phyloP scores from a whole-genome alignment of 2,888 invertebrate species.

The Drosophila fulvimacula region DNA sequence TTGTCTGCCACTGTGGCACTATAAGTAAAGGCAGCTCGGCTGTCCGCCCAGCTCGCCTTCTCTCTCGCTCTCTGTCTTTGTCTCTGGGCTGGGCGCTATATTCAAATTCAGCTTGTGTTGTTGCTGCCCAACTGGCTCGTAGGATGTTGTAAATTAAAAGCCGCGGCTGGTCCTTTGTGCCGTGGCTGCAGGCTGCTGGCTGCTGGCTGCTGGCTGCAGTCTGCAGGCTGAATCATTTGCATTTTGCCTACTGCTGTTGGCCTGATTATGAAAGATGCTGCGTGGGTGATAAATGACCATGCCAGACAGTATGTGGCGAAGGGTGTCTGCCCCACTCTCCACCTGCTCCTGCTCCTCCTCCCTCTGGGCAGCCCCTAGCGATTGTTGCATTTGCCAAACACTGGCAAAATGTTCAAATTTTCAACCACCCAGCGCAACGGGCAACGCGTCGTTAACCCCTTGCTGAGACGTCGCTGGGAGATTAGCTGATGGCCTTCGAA shows the following conservation, averaged over 20 bases:
- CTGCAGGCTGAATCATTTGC: constrained; percentile 80
- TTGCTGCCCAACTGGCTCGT: constrained; percentile 47
- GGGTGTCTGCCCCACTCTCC: constrained; percentile 13
- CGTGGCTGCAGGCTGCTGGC: constrained; percentile 34
- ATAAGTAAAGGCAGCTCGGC: constrained; percentile 24
- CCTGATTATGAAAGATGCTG: constrained; percentile 84
- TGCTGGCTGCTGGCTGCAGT: constrained; percentile 27
- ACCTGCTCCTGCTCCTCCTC: neutral
- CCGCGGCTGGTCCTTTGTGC: constrained; percentile 78
- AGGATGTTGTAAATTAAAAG: constrained; percentile 83
- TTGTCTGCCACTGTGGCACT: constrained; percentile 81
- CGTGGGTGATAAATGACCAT: constrained; percentile 83
- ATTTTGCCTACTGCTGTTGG: constrained; percentile 74
- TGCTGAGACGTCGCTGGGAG: constrained; percentile 70
- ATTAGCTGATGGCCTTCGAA: constrained; percentile 70
- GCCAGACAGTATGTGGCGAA: constrained; percentile 62
- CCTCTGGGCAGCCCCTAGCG: constrained; percentile 12
- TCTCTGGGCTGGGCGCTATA: constrained; percentile 35
- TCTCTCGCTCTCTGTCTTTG: constrained; percentile 7
- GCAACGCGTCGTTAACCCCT: constrained; percentile 81
- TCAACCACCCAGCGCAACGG: constrained; percentile 59
- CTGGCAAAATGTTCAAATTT: constrained; percentile 42
- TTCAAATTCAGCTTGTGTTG: constrained; percentile 29
- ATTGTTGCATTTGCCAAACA: constrained; percentile 71
- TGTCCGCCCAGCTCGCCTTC: neutral